Evolutionary conservation across 1,140 invertebrate genomes (phyloP).

Genomic region (Maconellicoccus hirsutus): DNA sequence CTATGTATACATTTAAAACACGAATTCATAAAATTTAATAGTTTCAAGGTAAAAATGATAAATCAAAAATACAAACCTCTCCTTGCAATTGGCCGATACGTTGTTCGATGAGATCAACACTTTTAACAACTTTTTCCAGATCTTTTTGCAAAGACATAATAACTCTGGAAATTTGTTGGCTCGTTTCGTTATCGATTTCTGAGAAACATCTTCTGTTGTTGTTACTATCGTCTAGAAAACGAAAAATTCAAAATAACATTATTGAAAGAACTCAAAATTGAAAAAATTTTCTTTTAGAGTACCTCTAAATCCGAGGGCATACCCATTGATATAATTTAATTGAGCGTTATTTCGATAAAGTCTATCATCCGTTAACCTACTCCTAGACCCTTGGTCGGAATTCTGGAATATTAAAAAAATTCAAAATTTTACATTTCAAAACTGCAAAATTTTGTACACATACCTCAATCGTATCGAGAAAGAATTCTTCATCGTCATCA

Average conservation of each 20-base stretch:
- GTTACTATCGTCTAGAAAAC: not conserved
- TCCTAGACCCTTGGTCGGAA: not conserved
- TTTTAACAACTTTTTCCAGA: conserved; percentile 5
- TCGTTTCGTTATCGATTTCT: not conserved
- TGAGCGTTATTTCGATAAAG: not conserved
- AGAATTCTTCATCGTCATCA: conserved; percentile 25
- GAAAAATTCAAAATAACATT: not conserved
- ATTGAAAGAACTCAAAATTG: not conserved
- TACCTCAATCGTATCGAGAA: conserved; percentile 25
- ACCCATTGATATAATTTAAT: not conserved
- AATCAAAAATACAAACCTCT: no score
- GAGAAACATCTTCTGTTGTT: conserved; percentile 2
- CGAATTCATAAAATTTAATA: no score
- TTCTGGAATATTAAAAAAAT: not conserved
- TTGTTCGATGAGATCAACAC: not conserved
- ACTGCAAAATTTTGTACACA: not conserved
- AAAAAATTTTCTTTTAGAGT: not conserved
- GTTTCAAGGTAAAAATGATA: no score
- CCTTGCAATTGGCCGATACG: not conserved
- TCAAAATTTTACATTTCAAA: not conserved
- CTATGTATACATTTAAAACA: no score
- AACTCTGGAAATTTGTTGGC: not conserved
- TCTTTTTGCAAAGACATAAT: not conserved
- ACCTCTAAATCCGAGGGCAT: not conserved
- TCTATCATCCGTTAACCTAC: not conserved